Conservation (phyloP, 2,113 vertebrate species). For the Eulacestoma nigropectus region DNA sequence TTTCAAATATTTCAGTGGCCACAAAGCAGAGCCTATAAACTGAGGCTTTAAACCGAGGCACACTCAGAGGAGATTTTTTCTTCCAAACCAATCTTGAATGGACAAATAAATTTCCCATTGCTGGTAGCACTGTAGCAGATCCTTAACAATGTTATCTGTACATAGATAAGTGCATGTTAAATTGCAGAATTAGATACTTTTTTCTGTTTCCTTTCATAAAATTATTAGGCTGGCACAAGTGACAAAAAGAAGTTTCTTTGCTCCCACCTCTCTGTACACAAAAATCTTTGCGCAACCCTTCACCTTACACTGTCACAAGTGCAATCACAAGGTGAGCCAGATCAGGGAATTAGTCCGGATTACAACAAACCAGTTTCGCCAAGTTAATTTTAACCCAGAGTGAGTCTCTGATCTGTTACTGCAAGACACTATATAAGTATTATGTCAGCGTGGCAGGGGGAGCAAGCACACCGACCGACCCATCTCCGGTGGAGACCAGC, state of each 20-base stretch:
- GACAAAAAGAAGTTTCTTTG: background rate
- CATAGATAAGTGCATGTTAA: accelerated
- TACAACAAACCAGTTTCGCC: constrained; percentile 28
- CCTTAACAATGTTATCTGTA: background rate
- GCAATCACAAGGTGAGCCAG: constrained; percentile 38
- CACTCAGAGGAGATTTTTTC: background rate
- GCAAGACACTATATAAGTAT: background rate
- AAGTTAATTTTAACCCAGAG: constrained; percentile 45
- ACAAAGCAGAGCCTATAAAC: background rate
- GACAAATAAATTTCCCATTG: background rate
- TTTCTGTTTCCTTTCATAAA: background rate
- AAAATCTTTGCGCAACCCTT: background rate
- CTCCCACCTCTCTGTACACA: background rate
- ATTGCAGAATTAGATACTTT: background rate
- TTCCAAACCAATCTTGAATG: background rate
- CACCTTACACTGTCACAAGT: background rate
- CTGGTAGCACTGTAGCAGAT: background rate
- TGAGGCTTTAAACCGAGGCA: background rate
- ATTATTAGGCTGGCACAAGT: background rate
- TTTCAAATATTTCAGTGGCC: background rate
- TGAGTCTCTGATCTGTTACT: background rate
- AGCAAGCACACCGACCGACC: background rate
- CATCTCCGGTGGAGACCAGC: background rate
- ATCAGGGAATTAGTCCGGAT: constrained; percentile 32
- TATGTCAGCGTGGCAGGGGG: background rate